phyloP scores from a whole-genome alignment of 2,888 invertebrate species.

The Deroplatys truncata region DNA sequence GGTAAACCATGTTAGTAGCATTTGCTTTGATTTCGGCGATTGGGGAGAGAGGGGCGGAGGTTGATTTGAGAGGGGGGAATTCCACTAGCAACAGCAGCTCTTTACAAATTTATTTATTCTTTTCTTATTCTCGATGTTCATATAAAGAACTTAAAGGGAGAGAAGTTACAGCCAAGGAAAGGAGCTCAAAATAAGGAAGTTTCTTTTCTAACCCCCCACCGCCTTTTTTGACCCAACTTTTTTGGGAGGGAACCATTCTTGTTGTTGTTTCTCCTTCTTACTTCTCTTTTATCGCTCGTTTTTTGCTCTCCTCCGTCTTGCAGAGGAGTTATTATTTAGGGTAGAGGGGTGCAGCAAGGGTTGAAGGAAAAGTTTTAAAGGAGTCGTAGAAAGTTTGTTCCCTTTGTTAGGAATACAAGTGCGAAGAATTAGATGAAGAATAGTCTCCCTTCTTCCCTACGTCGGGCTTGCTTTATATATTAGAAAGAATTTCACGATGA shows the following conservation, averaged over 20 bases:
- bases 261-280: background rate
- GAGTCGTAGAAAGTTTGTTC: conserved; percentile 18
- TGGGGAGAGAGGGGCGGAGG: background rate
- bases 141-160: conserved; percentile 4
- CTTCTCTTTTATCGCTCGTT: background rate
- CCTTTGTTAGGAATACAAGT: conserved; percentile 21
- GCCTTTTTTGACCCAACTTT: background rate
- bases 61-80: background rate
- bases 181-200: background rate
- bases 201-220: background rate
- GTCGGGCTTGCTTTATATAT: background rate
- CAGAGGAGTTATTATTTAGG: background rate
- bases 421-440: conserved; percentile 22
- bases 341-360: background rate
- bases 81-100: background rate
- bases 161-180: background rate
- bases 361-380: conserved; percentile 11
- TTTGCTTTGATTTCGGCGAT: background rate
- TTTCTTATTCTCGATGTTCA: conserved; percentile 16
- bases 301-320: background rate
- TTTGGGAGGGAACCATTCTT: background rate
- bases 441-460: background rate
- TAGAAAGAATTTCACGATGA: conserved; percentile 4
- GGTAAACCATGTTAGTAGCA: conserved; percentile 10
- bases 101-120: conserved; percentile 17